phyloP scores from a whole-genome alignment of 2,797 vertebrate genomes.

The Pterois miles region DNA sequence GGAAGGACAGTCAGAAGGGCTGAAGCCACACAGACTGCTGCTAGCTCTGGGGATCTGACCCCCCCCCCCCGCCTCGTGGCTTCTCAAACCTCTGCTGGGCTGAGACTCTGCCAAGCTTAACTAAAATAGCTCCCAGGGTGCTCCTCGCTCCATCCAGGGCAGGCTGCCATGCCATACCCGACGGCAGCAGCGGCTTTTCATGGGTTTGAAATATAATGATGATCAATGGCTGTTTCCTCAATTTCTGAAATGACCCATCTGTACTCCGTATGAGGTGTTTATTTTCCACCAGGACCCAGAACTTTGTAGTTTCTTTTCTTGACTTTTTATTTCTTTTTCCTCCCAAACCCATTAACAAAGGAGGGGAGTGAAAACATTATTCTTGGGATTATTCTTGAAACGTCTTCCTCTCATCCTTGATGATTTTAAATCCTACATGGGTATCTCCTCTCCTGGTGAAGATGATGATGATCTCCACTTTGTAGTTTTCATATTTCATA shows the following conservation, averaged over 20 bases:
- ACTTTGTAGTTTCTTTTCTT: conserved; percentile 2
- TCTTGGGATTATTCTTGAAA: background rate
- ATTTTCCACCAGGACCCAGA: conserved; percentile 34
- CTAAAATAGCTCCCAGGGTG: conserved; percentile 58
- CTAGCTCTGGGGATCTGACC: conserved; percentile 39
- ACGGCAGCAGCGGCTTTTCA: conserved; percentile 30
- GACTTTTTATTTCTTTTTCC: background rate
- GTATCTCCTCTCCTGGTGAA: conserved; percentile 1
- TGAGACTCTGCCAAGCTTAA: conserved; percentile 45
- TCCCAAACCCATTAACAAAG: background rate
- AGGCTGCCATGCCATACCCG: conserved; percentile 42
- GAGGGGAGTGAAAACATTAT: too few relatives aligned
- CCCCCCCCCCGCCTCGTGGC: background rate
- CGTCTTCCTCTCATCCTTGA: conserved; percentile 1
- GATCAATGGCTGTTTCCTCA: conserved; percentile 53
- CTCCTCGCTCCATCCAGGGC: conserved; percentile 28
- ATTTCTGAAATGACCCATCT: conserved; percentile 29
- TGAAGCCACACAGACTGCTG: conserved; percentile 40
- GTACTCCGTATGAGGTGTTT: conserved; percentile 47
- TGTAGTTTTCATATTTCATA: background rate
- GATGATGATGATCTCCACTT: conserved; percentile 13
- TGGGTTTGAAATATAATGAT: conserved; percentile 36
- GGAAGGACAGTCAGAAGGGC: conserved; percentile 49
- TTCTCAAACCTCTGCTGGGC: conserved; percentile 37
- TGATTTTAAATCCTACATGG: conserved; percentile 29